These are phyloP conservation scores for Dysmachus trigonus DNA, from an alignment of 2,888 invertebrate species.

Conservation along the genomic window DNA sequence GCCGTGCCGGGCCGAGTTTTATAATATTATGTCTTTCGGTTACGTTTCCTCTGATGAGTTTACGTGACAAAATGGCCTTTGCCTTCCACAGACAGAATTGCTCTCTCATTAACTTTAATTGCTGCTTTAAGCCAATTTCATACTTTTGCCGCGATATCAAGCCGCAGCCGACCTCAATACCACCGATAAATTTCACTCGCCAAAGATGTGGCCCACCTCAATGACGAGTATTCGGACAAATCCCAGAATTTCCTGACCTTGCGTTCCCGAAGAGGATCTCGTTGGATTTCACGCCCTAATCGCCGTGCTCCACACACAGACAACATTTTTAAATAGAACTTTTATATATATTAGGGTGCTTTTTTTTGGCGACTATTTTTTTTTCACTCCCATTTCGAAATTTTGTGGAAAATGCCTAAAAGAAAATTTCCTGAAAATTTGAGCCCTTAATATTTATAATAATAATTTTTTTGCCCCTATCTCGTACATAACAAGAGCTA, in stretches of 20 bases:
- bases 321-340: background rate
- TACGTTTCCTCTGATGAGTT: constrained; percentile 4
- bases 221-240: background rate
- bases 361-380: too few relatives aligned
- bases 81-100: background rate
- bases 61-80: constrained; percentile 23
- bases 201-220: background rate
- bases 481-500: too few relatives aligned
- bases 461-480: too few relatives aligned
- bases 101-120: constrained; percentile 11
- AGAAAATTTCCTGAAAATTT: too few relatives aligned
- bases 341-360: too few relatives aligned
- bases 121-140: constrained; percentile 27
- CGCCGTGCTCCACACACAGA: background rate
- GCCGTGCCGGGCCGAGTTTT: background rate
- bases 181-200: background rate
- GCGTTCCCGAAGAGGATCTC: background rate
- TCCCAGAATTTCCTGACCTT: background rate
- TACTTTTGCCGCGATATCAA: background rate
- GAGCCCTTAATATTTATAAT: too few relatives aligned
- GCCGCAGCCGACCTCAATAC: background rate
- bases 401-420: too few relatives aligned
- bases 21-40: background rate
- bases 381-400: too few relatives aligned
- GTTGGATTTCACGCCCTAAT: background rate